phyloP scores from a whole-genome alignment of 53 echinoderm and acorn worm species.

The Apostichopus leukothele region DNA sequence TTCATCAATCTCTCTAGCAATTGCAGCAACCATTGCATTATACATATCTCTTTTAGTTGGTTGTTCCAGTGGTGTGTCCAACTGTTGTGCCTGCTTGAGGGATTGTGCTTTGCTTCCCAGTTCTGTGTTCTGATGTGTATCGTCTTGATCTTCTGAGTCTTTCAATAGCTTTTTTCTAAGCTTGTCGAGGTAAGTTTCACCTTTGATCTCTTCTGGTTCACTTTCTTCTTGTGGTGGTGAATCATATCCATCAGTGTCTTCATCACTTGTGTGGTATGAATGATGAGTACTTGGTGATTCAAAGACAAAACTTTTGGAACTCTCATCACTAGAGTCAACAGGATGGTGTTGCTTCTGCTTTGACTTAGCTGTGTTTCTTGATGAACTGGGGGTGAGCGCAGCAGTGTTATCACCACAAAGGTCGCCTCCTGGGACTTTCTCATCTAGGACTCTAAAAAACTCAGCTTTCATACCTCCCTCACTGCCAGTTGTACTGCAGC shows the following conservation, averaged over 20 bases:
- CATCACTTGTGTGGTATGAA: constrained; percentile 26
- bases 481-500: not conserved
- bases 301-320: constrained; percentile 27
- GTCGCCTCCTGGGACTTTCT: not conserved
- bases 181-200: not conserved
- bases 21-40: constrained; percentile 21
- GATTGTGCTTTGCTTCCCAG: not conserved
- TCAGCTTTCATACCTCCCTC: not conserved
- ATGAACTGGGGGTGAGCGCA: not conserved
- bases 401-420: not conserved
- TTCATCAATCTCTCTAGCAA: constrained; percentile 17
- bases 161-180: not conserved
- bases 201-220: not conserved
- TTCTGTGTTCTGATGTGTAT: not conserved
- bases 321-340: not conserved
- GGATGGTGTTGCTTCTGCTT: not conserved
- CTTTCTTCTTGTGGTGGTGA: not conserved
- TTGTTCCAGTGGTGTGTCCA: no score
- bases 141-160: no score
- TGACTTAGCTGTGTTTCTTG: no score
- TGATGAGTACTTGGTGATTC: constrained; percentile 43
- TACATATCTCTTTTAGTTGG: not conserved
- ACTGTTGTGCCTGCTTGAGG: not conserved
- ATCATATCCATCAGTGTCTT: not conserved
- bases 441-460: not conserved